These are phyloP conservation scores for Lordiphosa collinella DNA, from an alignment of 1,140 invertebrate genomes.

Conservation along the genomic window DNA sequence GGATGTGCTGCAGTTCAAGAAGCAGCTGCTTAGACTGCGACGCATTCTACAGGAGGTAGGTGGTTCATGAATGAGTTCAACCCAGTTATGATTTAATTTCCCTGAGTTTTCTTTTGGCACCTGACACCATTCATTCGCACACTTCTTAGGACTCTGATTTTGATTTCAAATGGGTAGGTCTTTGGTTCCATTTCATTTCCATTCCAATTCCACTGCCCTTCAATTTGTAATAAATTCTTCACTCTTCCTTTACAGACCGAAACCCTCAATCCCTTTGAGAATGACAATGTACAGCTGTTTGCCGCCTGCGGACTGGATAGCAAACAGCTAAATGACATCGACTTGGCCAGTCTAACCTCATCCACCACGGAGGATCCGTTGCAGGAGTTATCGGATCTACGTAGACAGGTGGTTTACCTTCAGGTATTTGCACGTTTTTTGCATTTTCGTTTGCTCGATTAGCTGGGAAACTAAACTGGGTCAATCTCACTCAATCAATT, in stretches of 20 bases:
- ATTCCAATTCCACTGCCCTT: neutral
- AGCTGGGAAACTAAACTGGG: constrained; percentile 32
- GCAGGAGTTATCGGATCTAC: constrained; percentile 87
- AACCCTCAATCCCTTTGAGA: constrained; percentile 92
- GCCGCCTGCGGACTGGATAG: constrained; percentile 81
- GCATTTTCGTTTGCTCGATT: constrained; percentile 69
- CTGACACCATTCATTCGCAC: constrained; percentile 24
- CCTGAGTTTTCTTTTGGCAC: neutral
- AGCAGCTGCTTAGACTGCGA: constrained; percentile 84
- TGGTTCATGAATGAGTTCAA: constrained; percentile 1
- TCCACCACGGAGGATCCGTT: constrained; percentile 81
- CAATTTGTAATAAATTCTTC: neutral
- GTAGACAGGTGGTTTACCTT: constrained; percentile 88
- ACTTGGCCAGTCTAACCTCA: constrained; percentile 80
- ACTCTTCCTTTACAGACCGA: constrained; percentile 82
- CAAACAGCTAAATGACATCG: constrained; percentile 82
- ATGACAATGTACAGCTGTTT: constrained; percentile 88
- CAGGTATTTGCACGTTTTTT: constrained; percentile 82
- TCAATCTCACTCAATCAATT: neutral
- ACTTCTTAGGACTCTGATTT: constrained; percentile 49
- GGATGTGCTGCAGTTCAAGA: constrained; percentile 85
- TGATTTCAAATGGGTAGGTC: constrained; percentile 57
- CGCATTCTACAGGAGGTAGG: constrained; percentile 84
- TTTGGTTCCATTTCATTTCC: neutral
- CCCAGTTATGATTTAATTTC: neutral